A percentile compares a stretch with the other conserved stretches of the same genome.
phyloP scores from a whole-genome alignment of 2,113 vertebrate genomes.

The Protomyctophum bolini region DNA sequence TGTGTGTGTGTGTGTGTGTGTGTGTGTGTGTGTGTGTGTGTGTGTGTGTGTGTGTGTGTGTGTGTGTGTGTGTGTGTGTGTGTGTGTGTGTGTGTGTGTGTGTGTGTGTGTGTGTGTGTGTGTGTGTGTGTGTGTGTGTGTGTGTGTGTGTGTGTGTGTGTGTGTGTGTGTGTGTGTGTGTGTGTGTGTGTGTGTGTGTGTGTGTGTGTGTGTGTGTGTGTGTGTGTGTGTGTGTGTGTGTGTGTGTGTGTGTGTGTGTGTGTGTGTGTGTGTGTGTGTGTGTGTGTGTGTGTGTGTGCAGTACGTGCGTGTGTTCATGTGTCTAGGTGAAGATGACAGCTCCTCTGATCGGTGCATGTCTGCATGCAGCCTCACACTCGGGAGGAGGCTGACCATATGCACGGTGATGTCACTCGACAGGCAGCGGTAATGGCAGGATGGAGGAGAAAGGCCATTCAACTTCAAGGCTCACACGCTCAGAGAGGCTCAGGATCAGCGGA shows the following conservation, averaged over 20 bases:
- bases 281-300: not conserved
- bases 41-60: constrained; percentile 9
- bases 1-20: constrained; percentile 1
- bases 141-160: constrained; percentile 23
- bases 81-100: constrained; percentile 20
- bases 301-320: constrained; percentile 4
- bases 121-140: not conserved
- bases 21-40: too few species aligned
- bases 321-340: constrained; percentile 62
- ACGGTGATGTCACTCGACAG: constrained; percentile 59
- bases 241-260: too few species aligned
- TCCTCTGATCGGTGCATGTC: constrained; percentile 60
- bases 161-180: constrained; percentile 24
- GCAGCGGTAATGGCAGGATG: constrained; percentile 49
- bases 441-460: constrained; percentile 62
- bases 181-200: too few species aligned
- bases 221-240: too few species aligned
- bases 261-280: too few species aligned
- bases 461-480: constrained; percentile 52
- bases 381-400: constrained; percentile 75
- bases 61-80: constrained; percentile 5
- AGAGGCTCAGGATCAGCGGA: not conserved
- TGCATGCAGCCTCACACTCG: constrained; percentile 43
- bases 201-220: too few species aligned
- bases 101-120: constrained; percentile 17